A percentile compares a stretch with the other conserved stretches of the same genome.
Conservation (phyloP, 2,797 vertebrate genomes). For the Thalassophryne amazonica region DNA sequence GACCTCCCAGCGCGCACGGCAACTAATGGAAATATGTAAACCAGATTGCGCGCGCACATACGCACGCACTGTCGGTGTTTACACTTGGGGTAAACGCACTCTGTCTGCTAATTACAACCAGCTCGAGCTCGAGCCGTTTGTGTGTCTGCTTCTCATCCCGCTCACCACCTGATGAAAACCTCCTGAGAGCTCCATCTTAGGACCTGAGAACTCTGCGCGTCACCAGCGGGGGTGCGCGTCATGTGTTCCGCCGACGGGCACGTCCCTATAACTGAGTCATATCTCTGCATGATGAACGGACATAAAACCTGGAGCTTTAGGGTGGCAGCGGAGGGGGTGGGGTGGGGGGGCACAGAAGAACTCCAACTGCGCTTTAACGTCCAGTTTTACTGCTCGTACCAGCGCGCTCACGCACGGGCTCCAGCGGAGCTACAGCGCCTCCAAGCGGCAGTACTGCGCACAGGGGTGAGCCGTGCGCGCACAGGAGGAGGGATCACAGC, state of each 20-base stretch:
- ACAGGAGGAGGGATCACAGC: constrained; percentile 60
- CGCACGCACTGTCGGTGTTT: constrained; percentile 49
- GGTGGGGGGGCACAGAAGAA: background rate
- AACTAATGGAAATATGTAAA: constrained; percentile 5
- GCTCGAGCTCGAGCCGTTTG: background rate
- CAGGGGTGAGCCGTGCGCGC: constrained; percentile 25
- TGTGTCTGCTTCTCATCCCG: constrained; percentile 36
- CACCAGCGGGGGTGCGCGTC: background rate
- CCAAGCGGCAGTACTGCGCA: constrained; percentile 46
- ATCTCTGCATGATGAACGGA: background rate
- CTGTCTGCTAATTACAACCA: constrained; percentile 58
- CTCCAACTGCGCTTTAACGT: constrained; percentile 18
- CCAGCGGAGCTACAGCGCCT: constrained; percentile 64
- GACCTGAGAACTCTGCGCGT: constrained; percentile 12
- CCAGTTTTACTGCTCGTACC: background rate
- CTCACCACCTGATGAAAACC: constrained; percentile 22
- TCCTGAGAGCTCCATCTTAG: constrained; percentile 1
- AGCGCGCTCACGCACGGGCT: constrained; percentile 26
- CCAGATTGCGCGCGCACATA: background rate
- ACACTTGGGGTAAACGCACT: constrained; percentile 56
- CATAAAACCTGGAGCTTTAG: background rate
- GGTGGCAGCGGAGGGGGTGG: too few relatives aligned
- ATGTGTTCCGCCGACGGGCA: constrained; percentile 13
- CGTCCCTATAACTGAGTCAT: background rate
- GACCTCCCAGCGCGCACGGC: constrained; percentile 45